Conservation (phyloP, 2,888 invertebrate genomes). For the Ectemnius lituratus region DNA sequence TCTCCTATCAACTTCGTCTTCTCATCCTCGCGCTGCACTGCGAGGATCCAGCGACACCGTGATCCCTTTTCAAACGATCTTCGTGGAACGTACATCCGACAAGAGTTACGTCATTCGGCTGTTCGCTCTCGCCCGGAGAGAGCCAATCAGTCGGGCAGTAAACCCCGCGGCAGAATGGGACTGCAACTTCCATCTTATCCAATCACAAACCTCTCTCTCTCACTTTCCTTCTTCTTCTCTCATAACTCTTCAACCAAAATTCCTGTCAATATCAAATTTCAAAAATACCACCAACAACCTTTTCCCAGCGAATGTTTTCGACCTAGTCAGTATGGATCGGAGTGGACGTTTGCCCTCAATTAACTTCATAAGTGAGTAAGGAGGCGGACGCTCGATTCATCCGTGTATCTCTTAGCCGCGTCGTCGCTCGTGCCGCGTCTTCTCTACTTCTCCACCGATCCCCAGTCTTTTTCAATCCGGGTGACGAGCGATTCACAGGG, state of each 20-base stretch:
- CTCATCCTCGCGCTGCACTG: neutral
- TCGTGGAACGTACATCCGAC: constrained; percentile 13
- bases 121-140: neutral
- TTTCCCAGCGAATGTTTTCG: constrained; percentile 68
- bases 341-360: constrained; percentile 78
- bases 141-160: too few relatives aligned
- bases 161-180: too few relatives aligned
- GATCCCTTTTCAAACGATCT: constrained; percentile 18
- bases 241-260: too few relatives aligned
- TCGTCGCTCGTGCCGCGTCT: constrained; percentile 25
- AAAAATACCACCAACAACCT: neutral
- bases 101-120: constrained; percentile 14
- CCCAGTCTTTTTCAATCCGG: neutral
- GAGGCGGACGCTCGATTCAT: constrained; percentile 71
- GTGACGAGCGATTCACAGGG: neutral
- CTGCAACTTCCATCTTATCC: too few relatives aligned
- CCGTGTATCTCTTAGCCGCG: constrained; percentile 45
- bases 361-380: constrained; percentile 78
- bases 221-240: too few relatives aligned
- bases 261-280: too few relatives aligned
- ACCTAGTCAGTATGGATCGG: constrained; percentile 71
- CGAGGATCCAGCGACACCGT: constrained; percentile 10
- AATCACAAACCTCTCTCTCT: too few relatives aligned
- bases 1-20: neutral
- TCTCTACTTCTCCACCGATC: neutral